Evolutionary conservation across 2,113 vertebrate genomes (phyloP).

Genomic region (Marcusenius ussheri): DNA sequence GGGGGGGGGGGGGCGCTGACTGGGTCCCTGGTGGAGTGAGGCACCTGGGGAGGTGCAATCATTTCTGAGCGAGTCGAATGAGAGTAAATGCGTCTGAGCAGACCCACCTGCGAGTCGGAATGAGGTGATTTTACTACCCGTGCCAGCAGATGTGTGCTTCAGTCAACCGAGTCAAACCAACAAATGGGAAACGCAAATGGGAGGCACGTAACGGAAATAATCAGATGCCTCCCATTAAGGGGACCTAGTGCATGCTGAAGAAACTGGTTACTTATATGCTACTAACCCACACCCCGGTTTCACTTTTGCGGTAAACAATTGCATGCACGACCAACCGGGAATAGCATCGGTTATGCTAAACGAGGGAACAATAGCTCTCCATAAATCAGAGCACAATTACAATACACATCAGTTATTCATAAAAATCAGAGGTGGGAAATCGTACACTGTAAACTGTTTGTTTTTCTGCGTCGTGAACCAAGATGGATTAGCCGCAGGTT

Average conservation of each 20-base stretch:
- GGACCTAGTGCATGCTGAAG: neutral
- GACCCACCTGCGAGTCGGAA: neutral
- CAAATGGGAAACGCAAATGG: neutral
- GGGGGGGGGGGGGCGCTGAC: neutral
- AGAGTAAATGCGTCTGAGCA: neutral
- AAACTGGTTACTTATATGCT: neutral
- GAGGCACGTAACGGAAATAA: neutral
- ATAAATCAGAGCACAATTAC: slow-evolving; percentile 31
- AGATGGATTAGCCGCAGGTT: slow-evolving; percentile 1
- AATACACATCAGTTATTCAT: slow-evolving; percentile 24
- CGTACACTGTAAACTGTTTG: slow-evolving; percentile 13
- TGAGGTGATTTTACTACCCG: neutral
- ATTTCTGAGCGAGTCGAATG: neutral
- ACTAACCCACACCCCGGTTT: neutral
- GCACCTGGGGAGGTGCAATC: neutral
- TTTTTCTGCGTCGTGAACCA: slow-evolving; percentile 21
- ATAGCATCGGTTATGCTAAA: slow-evolving; percentile 27
- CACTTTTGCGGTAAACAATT: slow-evolving; percentile 15
- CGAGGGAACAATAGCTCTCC: slow-evolving; percentile 26
- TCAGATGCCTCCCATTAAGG: neutral
- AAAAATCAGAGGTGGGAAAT: slow-evolving; percentile 5
- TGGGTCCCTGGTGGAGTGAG: neutral
- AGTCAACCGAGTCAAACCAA: neutral
- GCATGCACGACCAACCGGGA: neutral
- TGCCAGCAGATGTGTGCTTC: neutral